Evolutionary conservation across 2,888 invertebrate species (phyloP).

Genomic region (Drosophila pegasa): DNA sequence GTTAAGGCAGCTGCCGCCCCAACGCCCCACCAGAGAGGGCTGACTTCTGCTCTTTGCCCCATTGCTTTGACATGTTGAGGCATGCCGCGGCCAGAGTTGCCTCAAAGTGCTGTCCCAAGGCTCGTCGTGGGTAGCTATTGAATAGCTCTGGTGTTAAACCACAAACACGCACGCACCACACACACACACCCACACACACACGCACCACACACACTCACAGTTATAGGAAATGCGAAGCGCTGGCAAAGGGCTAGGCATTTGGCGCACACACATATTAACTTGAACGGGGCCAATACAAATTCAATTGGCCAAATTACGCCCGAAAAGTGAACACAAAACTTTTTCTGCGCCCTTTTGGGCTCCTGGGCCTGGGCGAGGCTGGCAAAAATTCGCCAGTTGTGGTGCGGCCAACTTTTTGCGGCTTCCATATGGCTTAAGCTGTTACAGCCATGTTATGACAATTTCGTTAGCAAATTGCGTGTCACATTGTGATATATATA

Average conservation of each 20-base stretch:
- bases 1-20: slow-evolving; percentile 35
- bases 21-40: too few species aligned
- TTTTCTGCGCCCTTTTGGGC: slow-evolving; percentile 21
- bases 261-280: slow-evolving; percentile 28
- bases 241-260: slow-evolving; percentile 1
- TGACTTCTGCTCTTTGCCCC: slow-evolving; percentile 20
- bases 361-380: slow-evolving; percentile 16
- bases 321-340: slow-evolving; percentile 48
- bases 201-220: slow-evolving; percentile 4
- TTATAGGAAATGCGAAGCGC: not conserved
- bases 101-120: slow-evolving; percentile 16
- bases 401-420: slow-evolving; percentile 35
- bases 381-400: slow-evolving; percentile 49
- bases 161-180: slow-evolving; percentile 63
- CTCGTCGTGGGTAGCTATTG: slow-evolving; percentile 17
- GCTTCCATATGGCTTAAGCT: slow-evolving; percentile 36
- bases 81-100: slow-evolving; percentile 33
- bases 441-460: slow-evolving; percentile 38
- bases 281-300: slow-evolving; percentile 55
- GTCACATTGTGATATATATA: slow-evolving; percentile 19
- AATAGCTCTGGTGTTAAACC: slow-evolving; percentile 49
- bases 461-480: slow-evolving; percentile 51
- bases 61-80: slow-evolving; percentile 61
- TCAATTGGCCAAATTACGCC: slow-evolving; percentile 71
- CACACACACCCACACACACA: slow-evolving; percentile 61